Evolutionary conservation across 2,797 vertebrate genomes (phyloP), one percentile per base, ranked within the genome.

Genomic region (Coregonus suidteri): DNA sequence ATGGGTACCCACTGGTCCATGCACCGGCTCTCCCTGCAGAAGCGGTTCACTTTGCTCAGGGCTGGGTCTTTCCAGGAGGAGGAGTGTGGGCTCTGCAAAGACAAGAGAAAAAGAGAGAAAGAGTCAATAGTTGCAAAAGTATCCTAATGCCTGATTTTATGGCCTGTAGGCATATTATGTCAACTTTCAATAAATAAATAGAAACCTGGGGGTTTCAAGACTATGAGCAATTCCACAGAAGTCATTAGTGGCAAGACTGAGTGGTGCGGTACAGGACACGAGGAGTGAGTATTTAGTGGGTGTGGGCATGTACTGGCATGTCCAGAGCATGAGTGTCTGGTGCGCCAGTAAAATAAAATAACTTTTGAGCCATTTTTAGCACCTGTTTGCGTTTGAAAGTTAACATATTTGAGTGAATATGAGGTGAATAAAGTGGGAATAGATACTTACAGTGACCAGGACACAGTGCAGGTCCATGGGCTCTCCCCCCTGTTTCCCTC

Each of bases 1-100:
- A 98, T 94, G 0, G 98, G 98, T 3, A 98, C 98, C 98, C 98
- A 99, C 90, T 99, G 98, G 83, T 99, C 97, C 95, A 95, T 94
- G 85, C 96, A 96, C 30, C 97, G 96, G 84, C 97, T 96, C 92
- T 99, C 97, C 85, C 95, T 95, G 93, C 98, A 99, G 92, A 98
- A 99, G 70, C 93, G 93, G 88, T 96, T 96, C 73, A 99, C 95
- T 91, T 98, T 96, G 87, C 95, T 97, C 88, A 99, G 83, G 65
- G 97, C 97, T 0, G 96, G 96, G 82, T 97, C 97, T 89, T 98
- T 98, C 94, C 96, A 96, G 6, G 95, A 94, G 0, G 96, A 94
- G 0, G 96, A 93, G 75, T 97, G 95, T 74, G 97, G 97, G 88
- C 95, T 97, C 97, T 98, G 93, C 30, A 78, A 90, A 84, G 0